Evolutionary conservation across 2,797 vertebrate genomes (phyloP), one percentile per base, ranked within the genome.

Genomic region (Numenius phaeopus): DNA sequence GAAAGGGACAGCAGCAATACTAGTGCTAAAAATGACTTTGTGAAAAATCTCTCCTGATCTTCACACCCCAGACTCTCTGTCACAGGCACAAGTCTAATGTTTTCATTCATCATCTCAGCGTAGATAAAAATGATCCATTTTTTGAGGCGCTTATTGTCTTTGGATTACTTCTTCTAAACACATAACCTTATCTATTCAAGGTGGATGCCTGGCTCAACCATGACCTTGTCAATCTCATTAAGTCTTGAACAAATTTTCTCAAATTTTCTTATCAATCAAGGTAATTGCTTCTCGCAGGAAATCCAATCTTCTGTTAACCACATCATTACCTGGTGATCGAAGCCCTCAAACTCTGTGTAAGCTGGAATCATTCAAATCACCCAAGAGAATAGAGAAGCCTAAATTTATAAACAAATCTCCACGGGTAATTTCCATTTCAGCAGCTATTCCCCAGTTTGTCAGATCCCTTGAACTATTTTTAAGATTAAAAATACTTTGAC

Each of bases 221-320:
- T 87, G 91, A 96, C 90, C 87, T 96, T 97, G 93, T 96, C 95
- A 96, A 84, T 97, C 90, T 96, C 91, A 88, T 95, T 96, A 97
- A 94, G 71, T 27, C 71, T 59, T 37, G 92, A 94, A 96, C 44
- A 75, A 95, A 96, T 94, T 97, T 92, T 88, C 90, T 93, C 77
- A 86, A 89, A 84, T 97, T 96, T 97, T 94, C 95, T 95, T 97
- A 97, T 97, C 93, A 95, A 97, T 96, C 93, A 95, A 84, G 90
- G 64, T 94, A 97, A 97, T 96, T 95, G 95, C 81, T 95, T 94
- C 77, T 84, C 84, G 72, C 73, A 88, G 89, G 96, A 97, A 97
- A 97, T 96, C 93, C 94, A 96, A 82, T 94, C 89, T 95, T 90
- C 94, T 96, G 85, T 96, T 97, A 97, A 95, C 91, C 92, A 95